Evolutionary conservation across 92 coral and sea anemone species (phyloP).

Genomic region (Virgularia gustaviana): DNA sequence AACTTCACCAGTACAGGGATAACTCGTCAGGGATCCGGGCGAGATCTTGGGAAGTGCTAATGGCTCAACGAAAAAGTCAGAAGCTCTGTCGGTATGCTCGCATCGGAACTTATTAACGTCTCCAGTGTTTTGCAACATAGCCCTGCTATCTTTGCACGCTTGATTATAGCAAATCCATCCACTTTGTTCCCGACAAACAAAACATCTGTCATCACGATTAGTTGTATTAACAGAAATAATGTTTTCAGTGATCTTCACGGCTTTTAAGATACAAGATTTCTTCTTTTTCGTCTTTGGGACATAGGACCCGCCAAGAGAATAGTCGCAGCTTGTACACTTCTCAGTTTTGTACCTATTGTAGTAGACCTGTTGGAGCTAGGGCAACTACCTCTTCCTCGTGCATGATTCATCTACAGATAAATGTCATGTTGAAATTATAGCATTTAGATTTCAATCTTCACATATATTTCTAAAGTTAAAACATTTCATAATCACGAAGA

Average conservation of each 20-base stretch:
- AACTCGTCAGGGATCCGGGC: too few species aligned
- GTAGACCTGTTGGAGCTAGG: not conserved
- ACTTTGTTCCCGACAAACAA: conserved; percentile 6
- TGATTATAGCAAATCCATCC: not conserved
- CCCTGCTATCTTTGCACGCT: conserved; percentile 2
- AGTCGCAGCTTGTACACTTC: not conserved
- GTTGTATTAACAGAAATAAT: not conserved
- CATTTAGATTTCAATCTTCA: too few species aligned
- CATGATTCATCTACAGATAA: too few species aligned
- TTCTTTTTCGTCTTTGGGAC: not conserved
- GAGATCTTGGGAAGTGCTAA: too few species aligned
- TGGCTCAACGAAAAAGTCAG: too few species aligned
- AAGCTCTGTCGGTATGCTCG: not conserved
- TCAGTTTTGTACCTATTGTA: not conserved
- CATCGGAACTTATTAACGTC: not conserved
- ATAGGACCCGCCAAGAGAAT: not conserved
- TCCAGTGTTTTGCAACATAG: not conserved
- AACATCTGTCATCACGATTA: conserved; percentile 15
- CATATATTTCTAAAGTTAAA: too few species aligned
- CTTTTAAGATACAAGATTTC: not conserved
- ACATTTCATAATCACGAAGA: too few species aligned
- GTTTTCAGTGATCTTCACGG: not conserved
- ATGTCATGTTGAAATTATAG: too few species aligned
- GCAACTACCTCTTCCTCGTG: not conserved
- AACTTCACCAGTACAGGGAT: too few species aligned